Base-by-base conservation (phyloP, 1,140 invertebrate genomes). In the Leptinotarsa lineolata region DNA sequence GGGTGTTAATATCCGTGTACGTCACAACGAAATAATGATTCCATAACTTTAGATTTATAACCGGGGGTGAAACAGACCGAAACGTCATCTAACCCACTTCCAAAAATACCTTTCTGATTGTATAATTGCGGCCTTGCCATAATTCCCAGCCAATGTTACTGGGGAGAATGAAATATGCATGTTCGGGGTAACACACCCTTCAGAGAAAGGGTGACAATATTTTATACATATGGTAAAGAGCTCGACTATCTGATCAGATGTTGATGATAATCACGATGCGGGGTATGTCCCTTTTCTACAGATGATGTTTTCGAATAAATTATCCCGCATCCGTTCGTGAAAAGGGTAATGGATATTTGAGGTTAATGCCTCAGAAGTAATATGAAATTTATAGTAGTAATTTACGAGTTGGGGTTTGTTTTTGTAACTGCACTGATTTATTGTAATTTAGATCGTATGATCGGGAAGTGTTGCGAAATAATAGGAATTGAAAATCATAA, bases 341-440 rank as follows among this genome's bases (percentile, higher is more conserved):
- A 76, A 73, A 72, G 70, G 75, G 68, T 76, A 76, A 76, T 76
- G 75, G 75, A 76, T 71, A 73, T 76, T 73, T 73, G 72, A 72
- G 72, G 72, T 73, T 76, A 76, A 76, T 76, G 75, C 70, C 65
- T 70, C 68, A 67, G 75, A 76, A 76, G 72, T 64, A 73, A 76
- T 68, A 54, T 45, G 20, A 45, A 71, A 76, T 76, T 76, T 76
- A 76, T 72, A 69, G 69, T n/a, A 65, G 68, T 68, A 61, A 76
- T 76, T 72, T 76, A 68, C 45, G 67, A 20, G 67, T 68, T 45
- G 21, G 67, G 67, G 20, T 46, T 54, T 58, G 46, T 68, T 68
- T 68, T 68, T 68, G 67, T 68, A 45, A 13, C 21, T 18, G 20
- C 21, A 58, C 18, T 54, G 46, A 68, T 68, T 48, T 68, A 61